A percentile compares a stretch with the other conserved stretches of the same genome.
Evolutionary conservation across 2,113 vertebrate species (phyloP).

Genomic region (Toxotes chatareus): DNA sequence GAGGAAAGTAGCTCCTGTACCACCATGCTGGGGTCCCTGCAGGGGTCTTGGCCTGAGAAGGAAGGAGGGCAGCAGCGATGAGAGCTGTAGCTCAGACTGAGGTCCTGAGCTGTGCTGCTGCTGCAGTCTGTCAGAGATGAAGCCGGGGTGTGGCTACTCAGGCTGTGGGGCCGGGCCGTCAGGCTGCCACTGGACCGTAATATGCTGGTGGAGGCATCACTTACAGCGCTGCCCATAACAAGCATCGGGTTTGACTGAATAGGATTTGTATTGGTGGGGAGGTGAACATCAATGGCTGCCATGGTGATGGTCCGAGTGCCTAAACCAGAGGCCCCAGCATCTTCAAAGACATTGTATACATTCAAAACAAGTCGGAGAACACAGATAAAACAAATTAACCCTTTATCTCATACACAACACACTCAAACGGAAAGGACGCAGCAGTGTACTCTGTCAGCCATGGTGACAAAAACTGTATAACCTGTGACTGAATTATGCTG

Average conservation of each 20-base stretch:
- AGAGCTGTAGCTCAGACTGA: slow-evolving; percentile 70
- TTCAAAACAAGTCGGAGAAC: slow-evolving; percentile 4
- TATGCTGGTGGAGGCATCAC: slow-evolving; percentile 82
- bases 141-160: slow-evolving; percentile 87
- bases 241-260: slow-evolving; percentile 86
- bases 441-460: not conserved
- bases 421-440: not conserved
- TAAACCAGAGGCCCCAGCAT: slow-evolving; percentile 82
- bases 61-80: slow-evolving; percentile 63
- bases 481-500: not conserved
- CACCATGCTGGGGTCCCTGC: slow-evolving; percentile 69
- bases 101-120: slow-evolving; percentile 76
- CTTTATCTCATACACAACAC: not conserved
- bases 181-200: slow-evolving; percentile 86
- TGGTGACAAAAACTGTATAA: not conserved
- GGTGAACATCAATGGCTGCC: slow-evolving; percentile 90
- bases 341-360: slow-evolving; percentile 70
- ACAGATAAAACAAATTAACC: not conserved
- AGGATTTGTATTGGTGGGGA: slow-evolving; percentile 81
- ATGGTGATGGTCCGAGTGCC: slow-evolving; percentile 89
- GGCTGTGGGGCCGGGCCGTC: slow-evolving; percentile 83
- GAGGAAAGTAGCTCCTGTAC: slow-evolving; percentile 91
- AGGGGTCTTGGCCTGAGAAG: slow-evolving; percentile 53
- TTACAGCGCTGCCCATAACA: slow-evolving; percentile 75
- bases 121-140: slow-evolving; percentile 89